Conservation (phyloP, 2,888 invertebrate genomes). For the Julus scanicus region DNA sequence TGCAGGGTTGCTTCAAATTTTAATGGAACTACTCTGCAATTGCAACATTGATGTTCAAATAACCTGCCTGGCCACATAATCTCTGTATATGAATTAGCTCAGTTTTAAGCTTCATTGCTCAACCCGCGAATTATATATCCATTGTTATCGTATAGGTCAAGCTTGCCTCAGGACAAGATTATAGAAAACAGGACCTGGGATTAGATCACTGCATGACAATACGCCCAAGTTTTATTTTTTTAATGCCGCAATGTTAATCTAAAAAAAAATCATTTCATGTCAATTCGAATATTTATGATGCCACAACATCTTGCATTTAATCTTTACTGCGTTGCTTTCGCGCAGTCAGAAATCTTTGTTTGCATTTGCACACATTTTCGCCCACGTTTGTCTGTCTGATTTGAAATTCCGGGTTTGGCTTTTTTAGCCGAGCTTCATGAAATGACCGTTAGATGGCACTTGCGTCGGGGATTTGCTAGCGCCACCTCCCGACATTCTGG, state of each 20-base stretch:
- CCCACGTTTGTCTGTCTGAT: background rate
- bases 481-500: background rate
- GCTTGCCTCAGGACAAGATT: background rate
- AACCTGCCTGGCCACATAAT: background rate
- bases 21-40: background rate
- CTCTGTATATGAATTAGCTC: background rate
- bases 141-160: background rate
- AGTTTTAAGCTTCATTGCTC: background rate
- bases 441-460: background rate
- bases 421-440: background rate
- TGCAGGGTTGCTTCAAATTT: background rate
- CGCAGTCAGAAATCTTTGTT: background rate
- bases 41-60: background rate
- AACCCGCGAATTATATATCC: background rate
- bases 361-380: background rate
- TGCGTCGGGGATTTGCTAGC: background rate
- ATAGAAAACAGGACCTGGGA: background rate
- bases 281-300: slow-evolving; percentile 41
- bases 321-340: background rate
- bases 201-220: background rate
- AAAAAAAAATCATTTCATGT: background rate
- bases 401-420: background rate
- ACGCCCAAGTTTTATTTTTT: background rate
- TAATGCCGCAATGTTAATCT: background rate
- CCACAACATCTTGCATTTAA: background rate